phyloP scores from a whole-genome alignment of 2,797 vertebrate species.

The Tangara arthus region DNA sequence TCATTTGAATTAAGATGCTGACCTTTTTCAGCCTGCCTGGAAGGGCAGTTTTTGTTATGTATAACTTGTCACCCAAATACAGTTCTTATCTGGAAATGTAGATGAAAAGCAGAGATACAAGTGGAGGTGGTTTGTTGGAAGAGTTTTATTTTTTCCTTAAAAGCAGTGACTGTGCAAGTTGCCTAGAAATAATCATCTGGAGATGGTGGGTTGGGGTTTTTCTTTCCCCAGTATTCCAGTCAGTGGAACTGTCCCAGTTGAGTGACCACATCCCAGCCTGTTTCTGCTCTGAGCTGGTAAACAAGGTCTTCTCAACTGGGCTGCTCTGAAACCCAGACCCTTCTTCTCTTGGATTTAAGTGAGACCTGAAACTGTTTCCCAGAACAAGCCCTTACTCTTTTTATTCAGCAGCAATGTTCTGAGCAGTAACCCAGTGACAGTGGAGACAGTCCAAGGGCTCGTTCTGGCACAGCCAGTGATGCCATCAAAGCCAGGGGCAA shows the following conservation, averaged over 20 bases:
- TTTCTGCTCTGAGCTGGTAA: neutral
- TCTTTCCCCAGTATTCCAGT: neutral
- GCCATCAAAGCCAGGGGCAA: neutral
- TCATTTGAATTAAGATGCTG: neutral
- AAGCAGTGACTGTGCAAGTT: neutral
- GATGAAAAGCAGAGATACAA: neutral
- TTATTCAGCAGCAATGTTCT: neutral
- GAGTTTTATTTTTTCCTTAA: neutral
- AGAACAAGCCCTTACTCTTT: neutral
- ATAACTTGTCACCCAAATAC: conserved; percentile 17
- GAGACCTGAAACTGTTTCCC: neutral
- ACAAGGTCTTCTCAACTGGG: neutral
- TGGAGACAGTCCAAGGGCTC: neutral
- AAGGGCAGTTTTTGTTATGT: neutral
- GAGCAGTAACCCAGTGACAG: neutral
- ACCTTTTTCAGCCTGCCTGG: neutral
- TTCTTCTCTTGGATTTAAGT: neutral
- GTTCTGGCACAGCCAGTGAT: neutral
- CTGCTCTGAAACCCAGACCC: neutral
- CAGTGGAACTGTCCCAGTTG: neutral
- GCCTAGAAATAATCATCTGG: neutral
- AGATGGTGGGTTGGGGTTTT: rapidly evolving
- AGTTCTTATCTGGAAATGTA: neutral
- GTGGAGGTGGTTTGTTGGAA: neutral
- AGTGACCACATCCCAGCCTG: neutral